A percentile compares a stretch with the other conserved stretches of the same genome.
Evolutionary conservation across 2,113 vertebrate genomes (phyloP).

Genomic region (Stegastes partitus): DNA sequence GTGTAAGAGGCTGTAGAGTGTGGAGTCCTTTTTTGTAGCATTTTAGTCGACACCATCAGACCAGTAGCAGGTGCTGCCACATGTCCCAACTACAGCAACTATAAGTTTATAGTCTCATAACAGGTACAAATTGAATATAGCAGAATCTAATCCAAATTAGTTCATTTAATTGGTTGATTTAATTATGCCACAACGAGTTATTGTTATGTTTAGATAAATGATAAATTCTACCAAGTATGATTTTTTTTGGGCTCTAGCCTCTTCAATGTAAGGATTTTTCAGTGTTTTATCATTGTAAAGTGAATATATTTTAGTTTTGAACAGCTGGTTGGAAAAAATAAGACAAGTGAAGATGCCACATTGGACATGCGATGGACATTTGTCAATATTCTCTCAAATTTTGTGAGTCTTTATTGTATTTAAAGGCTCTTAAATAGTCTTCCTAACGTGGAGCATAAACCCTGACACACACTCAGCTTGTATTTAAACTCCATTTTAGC

Average conservation of each 20-base stretch:
- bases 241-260: no score
- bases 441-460: background rate
- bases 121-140: background rate
- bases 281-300: background rate
- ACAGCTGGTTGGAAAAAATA: background rate
- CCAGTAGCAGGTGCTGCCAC: background rate
- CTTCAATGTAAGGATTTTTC: background rate
- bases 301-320: background rate
- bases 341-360: background rate
- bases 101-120: background rate
- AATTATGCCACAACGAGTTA: background rate
- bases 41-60: constrained; percentile 2
- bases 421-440: background rate
- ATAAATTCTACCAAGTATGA: no score
- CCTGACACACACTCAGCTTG: background rate
- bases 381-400: background rate
- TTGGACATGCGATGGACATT: background rate
- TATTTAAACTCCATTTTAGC: constrained; percentile 11
- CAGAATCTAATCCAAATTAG: background rate
- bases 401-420: background rate
- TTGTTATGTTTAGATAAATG: no score
- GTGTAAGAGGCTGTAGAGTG: background rate
- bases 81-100: background rate
- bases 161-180: constrained; percentile 6
- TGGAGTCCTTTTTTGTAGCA: background rate